Base-by-base conservation (phyloP, 2,113 vertebrate genomes). In the Aplodontia rufa region DNA sequence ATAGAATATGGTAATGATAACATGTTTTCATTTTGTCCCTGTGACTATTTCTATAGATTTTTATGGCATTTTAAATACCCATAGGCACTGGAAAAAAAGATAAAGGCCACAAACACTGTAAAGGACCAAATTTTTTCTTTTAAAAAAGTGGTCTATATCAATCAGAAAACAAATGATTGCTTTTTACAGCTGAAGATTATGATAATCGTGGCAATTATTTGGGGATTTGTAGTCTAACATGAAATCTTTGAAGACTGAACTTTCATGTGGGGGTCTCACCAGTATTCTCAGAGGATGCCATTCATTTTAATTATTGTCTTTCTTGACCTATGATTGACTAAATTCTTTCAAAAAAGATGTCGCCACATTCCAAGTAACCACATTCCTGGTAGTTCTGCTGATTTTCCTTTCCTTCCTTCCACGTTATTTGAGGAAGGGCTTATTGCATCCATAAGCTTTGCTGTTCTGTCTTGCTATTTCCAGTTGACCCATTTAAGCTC, bases 261-360 rank as follows among this genome's bases (percentile, higher is more conserved):
- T 95, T 69, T 51, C 64, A 78, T 81, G 86, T 91, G 45, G 66
- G 35, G 42, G 9, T 60, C 6, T 84, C n/a, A 17, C 22, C 37
- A 16, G 72, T 62, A 58, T 76, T 92, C 72, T 71, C 68, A 3
- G 24, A 93, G 49, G 12, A 40, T 84, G 60, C 64, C 58, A 69
- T 68, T 88, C 45, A 83, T 95, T 83, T 78, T 82, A 88, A 91
- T 88, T 82, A 66, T 37, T 97, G 55, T 68, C 86, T 80, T 72
- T 95, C 64, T 68, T 66, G 28, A 64, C 83, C 53, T 51, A 17
- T 72, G 37, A 22, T 86, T 74, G 72, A 62, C 53, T 78, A 76
- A 97, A 62, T 82, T 16, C n/a, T 49, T 94, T 30, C 69, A 79
- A 55, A 60, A n/a, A 72, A 74, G 42, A 58, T n/a, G 45, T 90